Evolutionary conservation across 2,888 invertebrate genomes (phyloP).

Genomic region (Disparrhopalites patrizii): DNA sequence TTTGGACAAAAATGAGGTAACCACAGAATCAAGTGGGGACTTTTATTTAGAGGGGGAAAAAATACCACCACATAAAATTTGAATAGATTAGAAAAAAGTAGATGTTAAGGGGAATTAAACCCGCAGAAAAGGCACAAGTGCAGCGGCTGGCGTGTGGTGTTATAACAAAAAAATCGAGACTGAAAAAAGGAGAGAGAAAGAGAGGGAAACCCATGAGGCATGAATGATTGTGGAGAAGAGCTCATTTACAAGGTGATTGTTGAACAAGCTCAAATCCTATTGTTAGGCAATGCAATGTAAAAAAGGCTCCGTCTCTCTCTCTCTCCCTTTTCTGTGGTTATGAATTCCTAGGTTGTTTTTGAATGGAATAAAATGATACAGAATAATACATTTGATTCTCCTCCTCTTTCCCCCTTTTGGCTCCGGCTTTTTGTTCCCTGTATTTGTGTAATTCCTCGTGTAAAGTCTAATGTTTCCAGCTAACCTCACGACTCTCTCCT

Average conservation of each 20-base stretch:
- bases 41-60: no score
- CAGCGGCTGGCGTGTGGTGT: no score
- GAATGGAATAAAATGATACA: not conserved
- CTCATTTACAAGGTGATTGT: constrained; percentile 1
- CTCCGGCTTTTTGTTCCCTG: not conserved
- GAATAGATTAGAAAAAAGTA: no score
- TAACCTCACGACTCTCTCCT: constrained; percentile 15
- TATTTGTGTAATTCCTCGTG: constrained; percentile 3
- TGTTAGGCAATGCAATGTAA: no score
- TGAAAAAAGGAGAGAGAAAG: no score
- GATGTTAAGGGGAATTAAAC: no score
- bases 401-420: not conserved
- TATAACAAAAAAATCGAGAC: no score
- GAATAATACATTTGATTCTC: not conserved
- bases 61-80: no score
- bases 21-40: no score
- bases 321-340: not conserved
- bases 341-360: not conserved
- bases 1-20: no score
- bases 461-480: constrained; percentile 19
- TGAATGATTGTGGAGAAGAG: constrained; percentile 5
- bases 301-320: not conserved
- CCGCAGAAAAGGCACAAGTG: no score
- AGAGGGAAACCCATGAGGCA: constrained; percentile 5
- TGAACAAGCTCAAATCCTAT: no score